phyloP scores from a whole-genome alignment of 1,140 invertebrate species.

The Trichogramma pretiosum region DNA sequence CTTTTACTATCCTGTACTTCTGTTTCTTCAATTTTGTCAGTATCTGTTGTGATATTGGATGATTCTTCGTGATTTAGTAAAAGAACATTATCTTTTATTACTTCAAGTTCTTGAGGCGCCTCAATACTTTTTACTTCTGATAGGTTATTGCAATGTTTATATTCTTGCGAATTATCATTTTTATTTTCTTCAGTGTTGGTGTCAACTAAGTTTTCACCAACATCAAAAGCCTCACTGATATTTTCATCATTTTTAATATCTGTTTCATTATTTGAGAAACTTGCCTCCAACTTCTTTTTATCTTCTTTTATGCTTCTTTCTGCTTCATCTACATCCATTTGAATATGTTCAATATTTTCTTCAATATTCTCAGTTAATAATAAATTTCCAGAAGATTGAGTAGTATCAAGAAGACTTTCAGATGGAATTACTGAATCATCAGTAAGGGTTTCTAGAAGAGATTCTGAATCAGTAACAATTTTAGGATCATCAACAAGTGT shows the following conservation, averaged over 20 bases:
- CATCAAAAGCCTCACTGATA: background rate
- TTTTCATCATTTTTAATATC: background rate
- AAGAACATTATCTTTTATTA: too few species aligned
- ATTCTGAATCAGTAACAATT: constrained; percentile 6
- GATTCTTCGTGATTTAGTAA: too few species aligned
- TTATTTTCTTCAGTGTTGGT: constrained; percentile 4
- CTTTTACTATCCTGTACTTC: background rate
- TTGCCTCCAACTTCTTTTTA: constrained; percentile 13
- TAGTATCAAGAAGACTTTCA: too few species aligned
- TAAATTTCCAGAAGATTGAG: too few species aligned
- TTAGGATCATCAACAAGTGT: too few species aligned
- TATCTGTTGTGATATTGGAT: too few species aligned
- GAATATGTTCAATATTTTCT: background rate
- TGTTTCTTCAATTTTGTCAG: constrained; percentile 6
- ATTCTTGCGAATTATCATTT: background rate
- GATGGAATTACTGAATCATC: too few species aligned
- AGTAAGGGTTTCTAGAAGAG: constrained; percentile 10
- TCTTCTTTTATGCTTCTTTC: constrained; percentile 7
- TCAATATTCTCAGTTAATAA: too few species aligned
- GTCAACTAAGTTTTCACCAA: background rate
- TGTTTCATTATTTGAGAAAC: background rate
- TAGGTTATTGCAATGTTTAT: background rate
- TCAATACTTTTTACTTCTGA: constrained; percentile 5
- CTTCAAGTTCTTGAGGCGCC: too few species aligned
- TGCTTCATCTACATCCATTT: background rate